Conservation (phyloP, 2,113 vertebrate genomes). For the Nicator chloris region DNA sequence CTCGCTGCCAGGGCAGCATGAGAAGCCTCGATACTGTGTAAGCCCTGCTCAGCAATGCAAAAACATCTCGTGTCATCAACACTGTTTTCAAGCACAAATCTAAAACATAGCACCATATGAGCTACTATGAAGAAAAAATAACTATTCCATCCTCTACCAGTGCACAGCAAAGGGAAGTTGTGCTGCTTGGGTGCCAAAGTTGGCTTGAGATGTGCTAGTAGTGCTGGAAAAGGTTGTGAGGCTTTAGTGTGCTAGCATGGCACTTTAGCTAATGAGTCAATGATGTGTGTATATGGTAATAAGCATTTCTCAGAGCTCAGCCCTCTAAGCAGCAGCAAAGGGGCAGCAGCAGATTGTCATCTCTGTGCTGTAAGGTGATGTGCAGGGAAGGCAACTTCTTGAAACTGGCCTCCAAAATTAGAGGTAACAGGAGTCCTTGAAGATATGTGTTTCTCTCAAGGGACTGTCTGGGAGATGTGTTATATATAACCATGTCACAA, state of each 20-base stretch:
- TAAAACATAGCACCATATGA: not conserved
- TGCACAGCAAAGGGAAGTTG: rapidly evolving
- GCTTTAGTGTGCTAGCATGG: not conserved
- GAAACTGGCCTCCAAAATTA: not conserved
- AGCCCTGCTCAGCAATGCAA: not conserved
- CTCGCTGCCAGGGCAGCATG: rapidly evolving
- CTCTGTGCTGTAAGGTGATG: not conserved
- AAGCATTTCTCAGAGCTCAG: not conserved
- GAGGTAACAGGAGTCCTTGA: not conserved
- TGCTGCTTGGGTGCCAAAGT: not conserved
- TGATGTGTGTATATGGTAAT: not conserved
- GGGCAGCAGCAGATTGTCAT: not conserved
- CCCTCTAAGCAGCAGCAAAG: not conserved
- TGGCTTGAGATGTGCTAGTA: not conserved
- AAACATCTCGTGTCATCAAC: not conserved
- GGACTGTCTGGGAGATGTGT: not conserved
- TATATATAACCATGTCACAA: rapidly evolving
- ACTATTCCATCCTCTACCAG: not conserved
- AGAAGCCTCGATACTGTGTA: not conserved
- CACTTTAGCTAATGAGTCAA: not conserved
- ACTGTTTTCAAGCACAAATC: not conserved
- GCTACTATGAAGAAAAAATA: not conserved
- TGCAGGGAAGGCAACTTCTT: not conserved
- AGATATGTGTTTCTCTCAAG: not conserved
- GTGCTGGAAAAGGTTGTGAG: not conserved